phyloP scores from a whole-genome alignment of 2,797 vertebrate genomes.

The Potorous gilbertii region DNA sequence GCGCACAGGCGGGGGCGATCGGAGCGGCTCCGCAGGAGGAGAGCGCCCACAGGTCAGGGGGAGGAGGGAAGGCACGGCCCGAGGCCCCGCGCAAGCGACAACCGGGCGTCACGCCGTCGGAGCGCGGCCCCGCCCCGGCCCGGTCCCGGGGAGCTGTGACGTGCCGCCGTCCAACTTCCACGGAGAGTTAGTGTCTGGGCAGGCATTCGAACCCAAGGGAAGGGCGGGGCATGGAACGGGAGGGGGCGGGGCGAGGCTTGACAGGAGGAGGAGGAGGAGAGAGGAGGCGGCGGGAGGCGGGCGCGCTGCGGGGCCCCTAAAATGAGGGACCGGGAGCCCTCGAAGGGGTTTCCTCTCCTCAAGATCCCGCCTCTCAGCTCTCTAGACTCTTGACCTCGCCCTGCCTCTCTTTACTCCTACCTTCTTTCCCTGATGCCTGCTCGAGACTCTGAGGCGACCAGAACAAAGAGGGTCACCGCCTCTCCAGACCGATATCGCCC shows the following conservation, averaged over 20 bases:
- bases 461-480: rapidly evolving
- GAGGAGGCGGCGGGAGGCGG: not conserved
- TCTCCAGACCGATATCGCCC: rapidly evolving
- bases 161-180: not conserved
- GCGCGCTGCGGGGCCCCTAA: not conserved
- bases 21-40: too few species aligned
- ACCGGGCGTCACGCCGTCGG: not conserved
- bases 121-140: not conserved
- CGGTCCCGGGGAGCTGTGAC: not conserved
- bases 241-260: not conserved
- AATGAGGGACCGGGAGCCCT: not conserved
- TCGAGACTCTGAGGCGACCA: not conserved
- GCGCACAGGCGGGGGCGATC: too few species aligned
- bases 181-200: not conserved
- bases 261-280: too few species aligned
- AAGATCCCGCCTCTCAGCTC: not conserved
- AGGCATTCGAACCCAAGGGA: not conserved
- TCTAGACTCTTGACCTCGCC: not conserved
- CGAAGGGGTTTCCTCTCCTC: not conserved
- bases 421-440: conserved; percentile 3
- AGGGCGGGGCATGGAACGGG: not conserved
- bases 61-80: not conserved
- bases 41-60: too few species aligned
- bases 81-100: too few species aligned
- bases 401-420: conserved; percentile 42